phyloP scores from a whole-genome alignment of 2,888 invertebrate species.

The Macropis europaea region DNA sequence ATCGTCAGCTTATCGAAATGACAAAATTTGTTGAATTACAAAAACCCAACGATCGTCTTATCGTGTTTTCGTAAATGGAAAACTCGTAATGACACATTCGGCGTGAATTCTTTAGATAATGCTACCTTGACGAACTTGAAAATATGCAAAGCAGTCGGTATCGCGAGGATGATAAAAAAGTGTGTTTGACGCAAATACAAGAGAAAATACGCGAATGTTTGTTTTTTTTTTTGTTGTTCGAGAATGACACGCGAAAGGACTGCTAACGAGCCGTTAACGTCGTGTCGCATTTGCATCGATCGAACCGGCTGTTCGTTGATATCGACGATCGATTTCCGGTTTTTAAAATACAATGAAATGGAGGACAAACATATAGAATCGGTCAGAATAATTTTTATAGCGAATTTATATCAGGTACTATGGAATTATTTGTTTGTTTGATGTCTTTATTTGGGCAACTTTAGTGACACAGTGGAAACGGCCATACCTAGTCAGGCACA shows the following conservation, averaged over 20 bases:
- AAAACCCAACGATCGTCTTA: not conserved
- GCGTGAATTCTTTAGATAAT: not conserved
- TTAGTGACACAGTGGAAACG: no score
- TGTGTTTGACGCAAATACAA: slow-evolving; percentile 19
- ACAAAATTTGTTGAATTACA: slow-evolving; percentile 7
- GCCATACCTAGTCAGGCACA: no score
- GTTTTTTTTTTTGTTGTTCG: not conserved
- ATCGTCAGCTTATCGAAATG: not conserved
- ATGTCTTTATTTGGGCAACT: no score
- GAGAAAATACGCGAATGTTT: slow-evolving; percentile 1
- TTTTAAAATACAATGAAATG: not conserved
- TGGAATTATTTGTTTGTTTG: no score
- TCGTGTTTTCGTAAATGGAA: not conserved
- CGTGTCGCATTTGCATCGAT: not conserved
- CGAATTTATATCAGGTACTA: no score
- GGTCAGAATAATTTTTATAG: no score
- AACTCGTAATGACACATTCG: not conserved
- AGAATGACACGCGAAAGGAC: not conserved
- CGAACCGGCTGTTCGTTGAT: not conserved
- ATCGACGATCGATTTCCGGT: not conserved
- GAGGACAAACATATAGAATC: no score
- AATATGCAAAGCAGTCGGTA: not conserved
- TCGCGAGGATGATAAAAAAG: slow-evolving; percentile 1
- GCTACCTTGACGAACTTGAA: not conserved
- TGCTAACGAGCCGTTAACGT: not conserved